phyloP scores from a whole-genome alignment of 2,888 invertebrate genomes.

The Dryadula phaetusa region DNA sequence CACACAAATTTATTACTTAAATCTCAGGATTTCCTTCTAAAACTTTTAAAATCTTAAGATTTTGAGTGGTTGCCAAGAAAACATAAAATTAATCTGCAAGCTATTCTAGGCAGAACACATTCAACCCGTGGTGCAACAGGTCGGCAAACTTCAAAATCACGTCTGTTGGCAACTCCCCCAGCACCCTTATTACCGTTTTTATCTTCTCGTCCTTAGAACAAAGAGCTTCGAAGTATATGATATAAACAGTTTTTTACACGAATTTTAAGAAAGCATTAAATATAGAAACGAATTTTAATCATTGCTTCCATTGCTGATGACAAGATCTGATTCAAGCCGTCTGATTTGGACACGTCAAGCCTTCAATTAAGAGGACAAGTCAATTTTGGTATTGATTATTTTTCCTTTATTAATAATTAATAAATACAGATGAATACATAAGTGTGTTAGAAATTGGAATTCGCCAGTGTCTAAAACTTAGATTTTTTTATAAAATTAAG shows the following conservation, averaged over 20 bases:
- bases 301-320: too few species aligned
- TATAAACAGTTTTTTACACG: not conserved
- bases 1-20: not conserved
- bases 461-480: too few species aligned
- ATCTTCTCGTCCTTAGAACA: slow-evolving; percentile 18
- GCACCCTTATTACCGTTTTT: slow-evolving; percentile 38
- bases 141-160: slow-evolving; percentile 40
- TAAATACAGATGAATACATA: too few species aligned
- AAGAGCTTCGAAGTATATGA: not conserved
- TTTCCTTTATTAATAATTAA: too few species aligned
- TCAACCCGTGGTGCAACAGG: slow-evolving; percentile 40
- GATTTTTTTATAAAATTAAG: too few species aligned
- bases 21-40: slow-evolving; percentile 3
- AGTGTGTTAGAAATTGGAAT: too few species aligned
- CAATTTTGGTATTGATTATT: too few species aligned
- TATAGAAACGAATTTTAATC: too few species aligned
- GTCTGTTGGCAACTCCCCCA: slow-evolving; percentile 40
- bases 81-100: slow-evolving; percentile 25
- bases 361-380: too few species aligned
- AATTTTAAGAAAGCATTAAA: not conserved
- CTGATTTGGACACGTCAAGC: too few species aligned
- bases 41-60: slow-evolving; percentile 18
- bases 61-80: slow-evolving; percentile 32
- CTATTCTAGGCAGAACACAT: slow-evolving; percentile 34
- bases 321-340: too few species aligned